Percentiles rank a stretch among this genome's conserved stretches.
Conservation (phyloP, 2,113 vertebrate species). For the Sterna hirundo region DNA sequence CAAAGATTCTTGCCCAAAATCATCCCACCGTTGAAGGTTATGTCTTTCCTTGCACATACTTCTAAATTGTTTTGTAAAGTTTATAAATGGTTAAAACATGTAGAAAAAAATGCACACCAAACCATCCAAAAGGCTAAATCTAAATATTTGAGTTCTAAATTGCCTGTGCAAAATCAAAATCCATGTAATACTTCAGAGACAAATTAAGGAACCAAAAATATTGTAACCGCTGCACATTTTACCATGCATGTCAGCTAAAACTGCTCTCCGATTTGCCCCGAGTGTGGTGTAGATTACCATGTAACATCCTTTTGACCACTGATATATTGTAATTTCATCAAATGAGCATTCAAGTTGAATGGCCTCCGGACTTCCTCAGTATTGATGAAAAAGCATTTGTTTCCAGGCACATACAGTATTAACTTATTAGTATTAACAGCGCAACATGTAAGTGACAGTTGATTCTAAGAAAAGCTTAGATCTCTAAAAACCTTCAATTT, state of each 20-base stretch:
- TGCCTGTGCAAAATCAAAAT: background rate
- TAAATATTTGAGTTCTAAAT: background rate
- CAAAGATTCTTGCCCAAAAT: background rate
- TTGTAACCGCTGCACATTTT: background rate
- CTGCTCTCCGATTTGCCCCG: background rate
- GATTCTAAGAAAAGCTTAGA: background rate
- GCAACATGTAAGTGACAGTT: background rate
- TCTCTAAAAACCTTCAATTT: conserved; percentile 3
- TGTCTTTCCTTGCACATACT: background rate
- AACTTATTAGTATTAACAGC: conserved; percentile 14
- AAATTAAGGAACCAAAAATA: conserved; percentile 9
- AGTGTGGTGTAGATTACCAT: background rate
- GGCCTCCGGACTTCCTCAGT: background rate
- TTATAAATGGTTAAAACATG: background rate
- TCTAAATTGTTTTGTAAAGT: background rate
- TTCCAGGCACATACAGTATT: conserved; percentile 35
- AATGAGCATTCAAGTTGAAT: background rate
- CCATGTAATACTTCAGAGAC: background rate
- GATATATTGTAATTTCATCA: conserved; percentile 7
- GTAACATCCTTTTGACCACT: conserved; percentile 9
- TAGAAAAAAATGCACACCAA: accelerated
- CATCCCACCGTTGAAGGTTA: background rate
- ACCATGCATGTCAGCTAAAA: background rate
- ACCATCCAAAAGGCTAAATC: background rate
- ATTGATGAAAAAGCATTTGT: conserved; percentile 42